phyloP scores from a whole-genome alignment of 2,113 vertebrate genomes.

The Piprites chloris region DNA sequence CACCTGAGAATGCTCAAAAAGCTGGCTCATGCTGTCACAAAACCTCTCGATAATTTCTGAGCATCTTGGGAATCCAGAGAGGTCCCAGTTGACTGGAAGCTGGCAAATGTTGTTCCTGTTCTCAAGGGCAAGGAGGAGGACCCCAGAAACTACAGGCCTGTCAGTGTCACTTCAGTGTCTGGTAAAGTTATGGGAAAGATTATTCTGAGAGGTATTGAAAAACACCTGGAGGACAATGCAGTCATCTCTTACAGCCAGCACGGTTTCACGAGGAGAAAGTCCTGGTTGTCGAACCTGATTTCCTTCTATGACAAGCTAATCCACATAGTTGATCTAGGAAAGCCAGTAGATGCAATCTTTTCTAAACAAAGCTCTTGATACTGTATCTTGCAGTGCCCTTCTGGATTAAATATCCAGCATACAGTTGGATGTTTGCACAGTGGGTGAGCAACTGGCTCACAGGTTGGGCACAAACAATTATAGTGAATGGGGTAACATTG shows the following conservation, averaged over 20 bases:
- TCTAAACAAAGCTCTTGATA: background rate
- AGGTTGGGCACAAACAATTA: fast-evolving
- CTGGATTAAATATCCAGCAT: background rate
- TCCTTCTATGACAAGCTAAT: background rate
- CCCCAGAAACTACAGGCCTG: background rate
- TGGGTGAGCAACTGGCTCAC: background rate
- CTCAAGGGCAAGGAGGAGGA: background rate
- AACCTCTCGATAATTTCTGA: background rate
- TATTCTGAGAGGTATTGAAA: background rate
- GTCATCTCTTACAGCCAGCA: background rate
- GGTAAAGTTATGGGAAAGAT: background rate
- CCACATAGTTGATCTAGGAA: background rate
- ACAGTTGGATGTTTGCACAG: background rate
- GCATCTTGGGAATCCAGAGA: background rate
- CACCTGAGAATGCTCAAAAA: background rate
- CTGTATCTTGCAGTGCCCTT: background rate
- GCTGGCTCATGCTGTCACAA: background rate
- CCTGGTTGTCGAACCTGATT: background rate
- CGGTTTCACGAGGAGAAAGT: background rate
- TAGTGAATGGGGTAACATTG: background rate
- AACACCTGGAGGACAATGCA: background rate
- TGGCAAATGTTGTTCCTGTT: fast-evolving
- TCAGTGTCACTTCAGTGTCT: background rate
- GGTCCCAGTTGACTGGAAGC: background rate
- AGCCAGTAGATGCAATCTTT: background rate